Conservation (phyloP, 2,797 vertebrate genomes). For the Gymnodraco acuticeps region DNA sequence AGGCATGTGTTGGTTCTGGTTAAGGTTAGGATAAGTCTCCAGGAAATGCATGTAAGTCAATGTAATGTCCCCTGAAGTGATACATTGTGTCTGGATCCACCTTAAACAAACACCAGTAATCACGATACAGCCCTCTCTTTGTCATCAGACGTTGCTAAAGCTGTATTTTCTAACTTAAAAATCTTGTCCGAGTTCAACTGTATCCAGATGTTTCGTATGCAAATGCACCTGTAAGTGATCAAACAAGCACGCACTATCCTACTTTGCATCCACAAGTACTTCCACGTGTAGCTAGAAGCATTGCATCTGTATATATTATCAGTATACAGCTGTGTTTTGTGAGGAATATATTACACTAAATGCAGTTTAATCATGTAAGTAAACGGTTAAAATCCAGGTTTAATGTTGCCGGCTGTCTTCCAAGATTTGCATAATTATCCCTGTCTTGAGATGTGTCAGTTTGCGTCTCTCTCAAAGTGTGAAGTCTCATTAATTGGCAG, state of each 20-base stretch:
- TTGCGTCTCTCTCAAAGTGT: slow-evolving; percentile 23
- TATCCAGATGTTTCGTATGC: slow-evolving; percentile 4
- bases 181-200: not conserved
- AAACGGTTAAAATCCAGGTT: not conserved
- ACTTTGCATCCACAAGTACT: not conserved
- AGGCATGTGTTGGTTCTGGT: too few relatives aligned
- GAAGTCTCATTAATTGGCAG: slow-evolving; percentile 33
- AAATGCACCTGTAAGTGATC: not conserved
- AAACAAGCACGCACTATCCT: not conserved
- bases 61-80: not conserved
- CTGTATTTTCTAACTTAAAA: not conserved
- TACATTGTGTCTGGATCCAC: slow-evolving; percentile 3
- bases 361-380: not conserved
- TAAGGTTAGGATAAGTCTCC: too few relatives aligned
- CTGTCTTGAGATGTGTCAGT: slow-evolving; percentile 15
- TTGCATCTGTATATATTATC: not conserved
- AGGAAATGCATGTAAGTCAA: too few relatives aligned
- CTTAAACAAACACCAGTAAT: slow-evolving; percentile 1
- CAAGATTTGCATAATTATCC: not conserved
- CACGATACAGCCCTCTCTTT: not conserved
- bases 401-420: not conserved
- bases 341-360: not conserved
- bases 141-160: not conserved
- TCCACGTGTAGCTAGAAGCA: not conserved
- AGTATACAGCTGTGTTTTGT: not conserved